These are phyloP conservation scores for Tretioscincus oriximinensis DNA, from an alignment of 2,113 vertebrate species.

Conservation along the genomic window DNA sequence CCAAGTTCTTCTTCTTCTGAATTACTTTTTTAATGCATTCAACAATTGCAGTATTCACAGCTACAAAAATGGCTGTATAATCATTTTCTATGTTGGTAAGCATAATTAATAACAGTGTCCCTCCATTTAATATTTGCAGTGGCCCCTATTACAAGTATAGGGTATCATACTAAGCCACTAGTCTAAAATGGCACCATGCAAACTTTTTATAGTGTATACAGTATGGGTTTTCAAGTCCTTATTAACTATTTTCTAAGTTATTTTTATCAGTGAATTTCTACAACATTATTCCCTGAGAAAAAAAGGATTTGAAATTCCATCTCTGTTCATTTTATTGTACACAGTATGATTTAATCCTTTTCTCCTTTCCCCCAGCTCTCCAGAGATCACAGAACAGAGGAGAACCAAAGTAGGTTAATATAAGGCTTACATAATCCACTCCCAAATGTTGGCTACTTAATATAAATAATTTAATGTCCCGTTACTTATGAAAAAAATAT, in stretches of 20 bases:
- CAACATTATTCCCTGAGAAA: not conserved
- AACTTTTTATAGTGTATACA: not conserved
- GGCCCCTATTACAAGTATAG: too few relatives aligned
- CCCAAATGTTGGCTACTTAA: conserved; percentile 40
- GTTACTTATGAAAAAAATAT: not conserved
- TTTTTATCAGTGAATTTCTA: not conserved
- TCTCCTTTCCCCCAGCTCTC: conserved; percentile 60
- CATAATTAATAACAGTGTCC: not conserved
- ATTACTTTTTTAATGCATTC: too few relatives aligned
- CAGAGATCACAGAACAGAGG: conserved; percentile 58
- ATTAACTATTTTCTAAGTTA: conserved; percentile 1
- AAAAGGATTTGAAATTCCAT: too few relatives aligned
- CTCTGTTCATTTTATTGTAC: conserved; percentile 30
- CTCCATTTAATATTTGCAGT: too few relatives aligned
- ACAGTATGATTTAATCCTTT: conserved; percentile 52
- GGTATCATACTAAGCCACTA: not conserved
- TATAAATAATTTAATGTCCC: conserved; percentile 22
- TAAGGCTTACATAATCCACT: conserved; percentile 37
- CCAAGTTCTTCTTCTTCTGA: too few relatives aligned
- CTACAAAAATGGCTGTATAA: not conserved
- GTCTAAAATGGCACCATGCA: not conserved
- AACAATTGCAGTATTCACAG: too few relatives aligned
- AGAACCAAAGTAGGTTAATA: conserved; percentile 66
- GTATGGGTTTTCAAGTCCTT: conserved; percentile 16
- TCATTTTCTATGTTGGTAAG: not conserved